These are phyloP conservation scores for Myoxocephalus aenaeus DNA, from an alignment of 2,797 vertebrate genomes.

Conservation along the genomic window DNA sequence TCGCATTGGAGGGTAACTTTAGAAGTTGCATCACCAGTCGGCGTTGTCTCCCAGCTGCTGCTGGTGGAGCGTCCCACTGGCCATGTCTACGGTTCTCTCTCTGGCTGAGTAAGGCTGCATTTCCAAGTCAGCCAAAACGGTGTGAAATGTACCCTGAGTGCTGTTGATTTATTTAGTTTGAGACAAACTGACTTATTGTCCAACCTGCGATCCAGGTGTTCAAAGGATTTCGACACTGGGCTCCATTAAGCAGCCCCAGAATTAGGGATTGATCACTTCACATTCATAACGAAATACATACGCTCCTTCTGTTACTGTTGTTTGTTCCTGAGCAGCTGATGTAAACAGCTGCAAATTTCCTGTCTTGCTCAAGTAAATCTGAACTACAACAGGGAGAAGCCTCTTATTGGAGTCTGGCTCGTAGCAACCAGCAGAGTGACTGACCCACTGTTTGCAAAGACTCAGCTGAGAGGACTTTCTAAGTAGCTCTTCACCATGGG, in stretches of 20 bases:
- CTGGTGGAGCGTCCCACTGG: too few relatives aligned
- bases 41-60: neutral
- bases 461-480: conserved; percentile 56
- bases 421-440: conserved; percentile 33
- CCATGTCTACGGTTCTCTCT: too few relatives aligned
- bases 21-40: neutral
- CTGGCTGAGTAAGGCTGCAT: too few relatives aligned
- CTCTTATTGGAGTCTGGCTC: conserved; percentile 31
- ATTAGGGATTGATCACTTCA: conserved; percentile 6
- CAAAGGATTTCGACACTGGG: neutral
- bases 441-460: conserved; percentile 58
- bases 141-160: too few relatives aligned
- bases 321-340: conserved; percentile 13
- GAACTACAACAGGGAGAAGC: conserved; percentile 10
- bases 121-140: too few relatives aligned
- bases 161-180: too few relatives aligned
- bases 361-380: conserved; percentile 21
- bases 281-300: conserved; percentile 2
- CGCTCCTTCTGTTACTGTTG: neutral
- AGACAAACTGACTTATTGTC: too few relatives aligned
- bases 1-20: too few relatives aligned
- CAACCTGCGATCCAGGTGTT: neutral
- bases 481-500: conserved; percentile 66
- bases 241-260: conserved; percentile 24
- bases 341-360: conserved; percentile 31